Base-by-base conservation (phyloP, 92 coral and sea anemone species). In the Pocillopora grandis region DNA sequence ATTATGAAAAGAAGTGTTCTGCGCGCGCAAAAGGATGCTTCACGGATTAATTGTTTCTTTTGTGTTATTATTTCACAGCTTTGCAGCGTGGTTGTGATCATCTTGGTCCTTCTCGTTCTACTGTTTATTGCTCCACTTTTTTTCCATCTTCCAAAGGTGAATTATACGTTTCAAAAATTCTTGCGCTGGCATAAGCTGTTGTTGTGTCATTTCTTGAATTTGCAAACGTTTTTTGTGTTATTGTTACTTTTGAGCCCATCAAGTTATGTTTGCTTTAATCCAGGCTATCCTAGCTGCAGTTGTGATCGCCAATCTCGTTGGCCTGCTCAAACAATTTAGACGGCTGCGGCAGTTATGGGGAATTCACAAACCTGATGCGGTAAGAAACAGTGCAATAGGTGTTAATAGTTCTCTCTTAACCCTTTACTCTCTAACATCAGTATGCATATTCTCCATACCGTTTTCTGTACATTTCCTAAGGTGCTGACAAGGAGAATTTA, bases 101-200 rank as follows among this genome's bases (percentile, higher is more conserved):
- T 77, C 12, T n/a, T 96, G 55, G 80, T 96, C 66, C 93, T 92
- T 21, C 84, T 96, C 64, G 98, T 91, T 31, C 87, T 96, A 74
- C 82, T 91, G 72, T 89, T 96, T 56, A 77, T 96, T 27, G 96
- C 99, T 31, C 94, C 93, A 16, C 91, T 96, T 23, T 96, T 96
- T 85, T 95, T 88, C 74, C 84, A 95, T 68, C 91, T 96, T 13
- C 99, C 99, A 1, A 96, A 96, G 98, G 98, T 94, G 75, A 75
- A 80, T 55, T 42, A 42, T 42, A 42, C 52, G 8, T 42, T 42
- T 42, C 4, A 42, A 42, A 42, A 42, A 42, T 42, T 42, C 4
- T 42, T 42, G 52, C 8, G 4, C 52, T 42, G 52, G 8, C 52
- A 3, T 7, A 3, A 42, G 52, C 52, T 3, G 4, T 42, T 42